Conservation (phyloP, 2,113 vertebrate species). For the Lepisosteus oculatus region DNA sequence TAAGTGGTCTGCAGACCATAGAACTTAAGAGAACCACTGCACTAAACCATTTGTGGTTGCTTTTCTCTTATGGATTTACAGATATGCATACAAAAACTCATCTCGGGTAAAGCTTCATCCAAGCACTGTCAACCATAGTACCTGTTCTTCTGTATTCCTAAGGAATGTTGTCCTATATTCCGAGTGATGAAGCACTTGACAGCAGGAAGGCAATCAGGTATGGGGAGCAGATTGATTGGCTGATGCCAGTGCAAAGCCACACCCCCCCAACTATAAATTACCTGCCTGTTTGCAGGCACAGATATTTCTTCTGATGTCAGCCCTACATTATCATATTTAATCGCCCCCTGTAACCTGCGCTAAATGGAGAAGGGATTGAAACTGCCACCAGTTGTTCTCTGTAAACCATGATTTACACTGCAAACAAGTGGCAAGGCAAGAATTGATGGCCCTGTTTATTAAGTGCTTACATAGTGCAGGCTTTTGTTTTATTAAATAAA, state of each 20-base stretch:
- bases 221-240: slow-evolving; percentile 35
- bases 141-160: too few relatives aligned
- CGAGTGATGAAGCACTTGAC: slow-evolving; percentile 53
- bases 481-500: slow-evolving; percentile 50
- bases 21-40: too few relatives aligned
- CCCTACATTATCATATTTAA: slow-evolving; percentile 69
- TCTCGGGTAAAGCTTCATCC: too few relatives aligned
- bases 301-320: slow-evolving; percentile 43
- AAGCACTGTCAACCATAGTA: too few relatives aligned
- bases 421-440: slow-evolving; percentile 22
- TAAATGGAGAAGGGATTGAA: slow-evolving; percentile 46
- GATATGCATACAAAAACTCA: too few relatives aligned
- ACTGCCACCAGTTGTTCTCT: slow-evolving; percentile 35
- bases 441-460: slow-evolving; percentile 59
- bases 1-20: too few relatives aligned
- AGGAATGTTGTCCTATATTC: slow-evolving; percentile 3
- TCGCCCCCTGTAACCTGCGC: slow-evolving; percentile 55
- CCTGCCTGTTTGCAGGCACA: slow-evolving; percentile 27
- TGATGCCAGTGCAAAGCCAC: slow-evolving; percentile 42
- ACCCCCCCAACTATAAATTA: slow-evolving; percentile 52
- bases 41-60: too few relatives aligned
- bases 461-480: slow-evolving; percentile 43
- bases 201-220: slow-evolving; percentile 51
- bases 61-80: too few relatives aligned
- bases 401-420: slow-evolving; percentile 52